Evolutionary conservation across 2,113 vertebrate genomes (phyloP).

Genomic region (Grammomys dolichurus): DNA sequence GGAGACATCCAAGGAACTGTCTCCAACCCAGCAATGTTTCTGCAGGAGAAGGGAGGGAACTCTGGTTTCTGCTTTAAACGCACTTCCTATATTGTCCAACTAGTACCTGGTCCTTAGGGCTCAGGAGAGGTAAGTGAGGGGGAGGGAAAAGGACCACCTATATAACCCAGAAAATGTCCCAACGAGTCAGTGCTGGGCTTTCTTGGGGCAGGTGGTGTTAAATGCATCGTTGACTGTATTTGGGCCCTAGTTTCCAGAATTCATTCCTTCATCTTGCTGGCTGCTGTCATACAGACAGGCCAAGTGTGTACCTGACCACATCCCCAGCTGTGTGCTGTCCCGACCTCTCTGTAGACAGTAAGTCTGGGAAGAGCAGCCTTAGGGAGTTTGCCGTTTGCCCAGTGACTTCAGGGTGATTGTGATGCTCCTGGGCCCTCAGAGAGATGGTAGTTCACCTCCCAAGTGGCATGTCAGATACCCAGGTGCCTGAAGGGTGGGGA

Average conservation of each 20-base stretch:
- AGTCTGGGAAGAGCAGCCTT: not conserved
- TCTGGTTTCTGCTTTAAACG: fast-evolving
- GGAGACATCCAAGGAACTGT: fast-evolving
- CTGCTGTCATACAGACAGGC: fast-evolving
- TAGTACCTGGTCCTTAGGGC: fast-evolving
- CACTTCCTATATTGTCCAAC: too few species aligned
- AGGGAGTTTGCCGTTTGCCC: not conserved
- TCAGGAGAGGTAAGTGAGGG: fast-evolving
- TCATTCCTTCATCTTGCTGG: not conserved
- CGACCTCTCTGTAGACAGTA: conserved; percentile 85
- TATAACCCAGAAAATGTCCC: not conserved
- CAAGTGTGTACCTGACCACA: too few species aligned
- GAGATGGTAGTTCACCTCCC: not conserved
- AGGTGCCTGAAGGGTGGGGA: not conserved
- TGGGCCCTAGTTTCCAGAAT: fast-evolving
- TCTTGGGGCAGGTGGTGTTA: fast-evolving
- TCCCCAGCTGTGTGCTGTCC: conserved; percentile 89
- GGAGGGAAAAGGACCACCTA: not conserved
- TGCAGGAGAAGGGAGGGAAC: fast-evolving
- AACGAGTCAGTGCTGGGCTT: too few species aligned
- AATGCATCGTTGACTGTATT: too few species aligned
- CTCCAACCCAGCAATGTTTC: fast-evolving
- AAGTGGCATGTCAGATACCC: fast-evolving
- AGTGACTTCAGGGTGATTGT: not conserved
- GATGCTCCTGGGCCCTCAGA: too few species aligned